Conservation (phyloP, 1,140 invertebrate genomes). For the Cepaea nemoralis region DNA sequence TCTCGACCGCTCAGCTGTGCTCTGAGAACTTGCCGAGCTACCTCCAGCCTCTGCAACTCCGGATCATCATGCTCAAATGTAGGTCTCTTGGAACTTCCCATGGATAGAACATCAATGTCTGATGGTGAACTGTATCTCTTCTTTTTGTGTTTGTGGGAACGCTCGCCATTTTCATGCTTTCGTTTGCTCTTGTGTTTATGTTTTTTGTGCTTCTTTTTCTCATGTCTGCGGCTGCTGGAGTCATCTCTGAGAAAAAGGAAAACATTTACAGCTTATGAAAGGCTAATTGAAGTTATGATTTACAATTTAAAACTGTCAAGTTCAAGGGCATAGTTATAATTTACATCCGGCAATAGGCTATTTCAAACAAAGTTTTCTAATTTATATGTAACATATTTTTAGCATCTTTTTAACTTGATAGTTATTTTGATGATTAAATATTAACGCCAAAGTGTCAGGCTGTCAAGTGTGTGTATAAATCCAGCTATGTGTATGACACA, state of each 20-base stretch:
- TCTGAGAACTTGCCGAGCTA: conserved; percentile 66
- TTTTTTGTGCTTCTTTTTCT: conserved; percentile 44
- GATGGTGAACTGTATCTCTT: conserved; percentile 52
- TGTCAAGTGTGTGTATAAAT: too few relatives aligned
- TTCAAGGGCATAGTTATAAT: too few relatives aligned
- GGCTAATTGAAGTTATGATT: too few relatives aligned
- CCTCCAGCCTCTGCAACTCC: conserved; percentile 69
- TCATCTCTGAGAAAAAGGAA: conserved; percentile 32
- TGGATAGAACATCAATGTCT: conserved; percentile 47
- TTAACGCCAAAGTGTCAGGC: too few relatives aligned
- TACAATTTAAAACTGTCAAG: too few relatives aligned
- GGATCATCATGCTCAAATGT: conserved; percentile 47
- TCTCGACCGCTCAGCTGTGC: conserved; percentile 57
- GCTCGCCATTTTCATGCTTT: conserved; percentile 59
- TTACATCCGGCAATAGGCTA: too few relatives aligned
- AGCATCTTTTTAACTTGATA: too few relatives aligned
- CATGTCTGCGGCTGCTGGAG: conserved; percentile 16
- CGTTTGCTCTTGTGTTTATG: conserved; percentile 71
- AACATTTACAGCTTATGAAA: too few relatives aligned
- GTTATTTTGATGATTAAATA: too few relatives aligned
- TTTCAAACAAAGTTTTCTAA: too few relatives aligned
- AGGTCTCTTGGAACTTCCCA: conserved; percentile 32
- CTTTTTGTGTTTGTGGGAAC: conserved; percentile 63
- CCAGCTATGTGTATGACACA: too few relatives aligned
- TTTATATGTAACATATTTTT: too few relatives aligned